Percentiles rank a stretch among this genome's conserved stretches.
phyloP scores from a whole-genome alignment of 2,888 invertebrate genomes.

The Hypena proboscidalis region DNA sequence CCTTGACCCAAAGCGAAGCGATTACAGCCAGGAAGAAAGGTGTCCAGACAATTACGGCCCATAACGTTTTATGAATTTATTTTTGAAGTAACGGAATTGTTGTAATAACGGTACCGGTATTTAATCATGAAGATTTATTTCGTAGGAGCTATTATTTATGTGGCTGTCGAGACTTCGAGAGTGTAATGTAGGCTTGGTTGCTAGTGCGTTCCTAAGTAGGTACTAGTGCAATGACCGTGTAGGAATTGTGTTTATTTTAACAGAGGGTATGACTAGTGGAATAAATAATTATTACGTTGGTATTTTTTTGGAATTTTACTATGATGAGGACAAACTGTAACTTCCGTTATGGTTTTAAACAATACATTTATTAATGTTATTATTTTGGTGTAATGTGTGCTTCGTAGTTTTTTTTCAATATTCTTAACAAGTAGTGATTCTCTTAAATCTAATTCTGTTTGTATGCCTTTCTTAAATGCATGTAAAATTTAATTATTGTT shows the following conservation, averaged over 20 bases:
- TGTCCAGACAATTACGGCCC: constrained; percentile 44
- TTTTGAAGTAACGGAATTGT: constrained; percentile 25
- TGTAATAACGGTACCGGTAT: constrained; percentile 14
- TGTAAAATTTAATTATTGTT: too few relatives aligned
- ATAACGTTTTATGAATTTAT: constrained; percentile 21
- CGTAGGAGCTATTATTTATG: constrained; percentile 33
- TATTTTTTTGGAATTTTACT: too few relatives aligned
- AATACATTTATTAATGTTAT: too few relatives aligned
- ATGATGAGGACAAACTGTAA: too few relatives aligned
- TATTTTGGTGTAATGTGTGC: too few relatives aligned
- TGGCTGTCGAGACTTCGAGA: constrained; percentile 19
- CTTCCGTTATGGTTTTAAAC: too few relatives aligned
- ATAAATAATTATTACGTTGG: too few relatives aligned
- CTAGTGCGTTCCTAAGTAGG: constrained; percentile 50
- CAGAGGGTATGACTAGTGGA: constrained; percentile 1
- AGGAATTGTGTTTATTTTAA: constrained; percentile 37
- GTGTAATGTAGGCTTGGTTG: constrained; percentile 42
- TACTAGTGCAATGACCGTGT: constrained; percentile 53
- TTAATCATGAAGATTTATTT: constrained; percentile 19
- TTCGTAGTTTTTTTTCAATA: too few relatives aligned
- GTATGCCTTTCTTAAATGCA: too few relatives aligned
- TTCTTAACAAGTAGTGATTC: too few relatives aligned
- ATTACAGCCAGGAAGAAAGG: constrained; percentile 60
- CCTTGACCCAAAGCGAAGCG: constrained; percentile 70
- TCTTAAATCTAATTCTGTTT: too few relatives aligned